These are phyloP conservation scores for Aplysina aerophoba DNA, from an alignment of 37 sponge, comb jelly and placozoan genomes.

Conservation along the genomic window DNA sequence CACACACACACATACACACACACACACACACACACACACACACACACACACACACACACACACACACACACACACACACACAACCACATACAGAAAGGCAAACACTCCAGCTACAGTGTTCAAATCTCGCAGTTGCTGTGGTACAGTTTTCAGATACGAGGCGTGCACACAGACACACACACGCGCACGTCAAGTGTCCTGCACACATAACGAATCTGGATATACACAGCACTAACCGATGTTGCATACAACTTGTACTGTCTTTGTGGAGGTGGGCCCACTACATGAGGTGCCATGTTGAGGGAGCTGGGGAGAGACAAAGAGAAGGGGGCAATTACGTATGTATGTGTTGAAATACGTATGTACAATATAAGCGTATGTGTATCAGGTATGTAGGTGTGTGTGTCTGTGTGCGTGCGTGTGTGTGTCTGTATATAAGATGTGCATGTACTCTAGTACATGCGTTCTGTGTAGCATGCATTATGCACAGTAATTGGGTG, in stretches of 20 bases:
- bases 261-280: slow-evolving; percentile 48
- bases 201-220: not conserved
- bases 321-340: too few relatives aligned
- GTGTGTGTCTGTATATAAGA: too few relatives aligned
- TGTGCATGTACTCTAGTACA: too few relatives aligned
- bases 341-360: too few relatives aligned
- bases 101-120: too few relatives aligned
- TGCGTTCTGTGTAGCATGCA: too few relatives aligned
- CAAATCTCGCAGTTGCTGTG: too few relatives aligned
- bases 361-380: too few relatives aligned
- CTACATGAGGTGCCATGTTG: slow-evolving; percentile 56
- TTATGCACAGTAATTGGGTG: not conserved
- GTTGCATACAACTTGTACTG: slow-evolving; percentile 74
- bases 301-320: slow-evolving; percentile 28
- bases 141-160: too few relatives aligned
- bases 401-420: too few relatives aligned
- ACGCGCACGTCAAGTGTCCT: slow-evolving; percentile 3
- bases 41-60: slow-evolving; percentile 42
- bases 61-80: slow-evolving; percentile 51
- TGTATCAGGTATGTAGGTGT: too few relatives aligned
- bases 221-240: slow-evolving; percentile 44
- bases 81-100: too few relatives aligned
- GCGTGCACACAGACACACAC: slow-evolving; percentile 40
- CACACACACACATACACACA: slow-evolving; percentile 20
- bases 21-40: not conserved